A percentile compares a stretch with the other conserved stretches of the same genome.
Evolutionary conservation across 2,888 invertebrate genomes (phyloP).

Genomic region (Nephrotoma guestfalica): DNA sequence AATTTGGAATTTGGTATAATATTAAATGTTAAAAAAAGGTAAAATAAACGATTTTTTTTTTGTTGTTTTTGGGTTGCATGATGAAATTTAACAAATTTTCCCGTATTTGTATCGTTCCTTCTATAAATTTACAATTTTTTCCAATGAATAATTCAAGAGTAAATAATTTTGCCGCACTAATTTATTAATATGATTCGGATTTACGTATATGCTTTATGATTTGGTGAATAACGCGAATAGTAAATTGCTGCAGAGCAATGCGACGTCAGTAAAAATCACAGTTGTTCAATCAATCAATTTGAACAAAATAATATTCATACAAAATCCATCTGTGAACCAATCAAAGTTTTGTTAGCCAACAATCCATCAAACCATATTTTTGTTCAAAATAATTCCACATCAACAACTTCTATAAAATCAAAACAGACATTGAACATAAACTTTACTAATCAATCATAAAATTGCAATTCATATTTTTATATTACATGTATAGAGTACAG

Average conservation of each 20-base stretch:
- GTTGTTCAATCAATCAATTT: background rate
- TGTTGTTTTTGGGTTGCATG: background rate
- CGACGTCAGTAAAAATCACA: background rate
- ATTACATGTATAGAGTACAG: background rate
- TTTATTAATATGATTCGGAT: background rate
- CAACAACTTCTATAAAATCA: background rate
- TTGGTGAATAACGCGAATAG: background rate
- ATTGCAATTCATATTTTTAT: background rate
- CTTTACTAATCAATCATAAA: background rate
- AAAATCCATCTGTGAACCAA: background rate
- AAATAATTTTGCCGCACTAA: background rate
- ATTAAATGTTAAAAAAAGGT: background rate
- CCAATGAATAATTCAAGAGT: background rate
- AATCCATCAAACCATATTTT: background rate
- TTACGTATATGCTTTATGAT: background rate
- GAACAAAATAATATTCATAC: background rate
- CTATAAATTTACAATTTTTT: background rate
- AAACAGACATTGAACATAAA: background rate
- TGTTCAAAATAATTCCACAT: background rate
- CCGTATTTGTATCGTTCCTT: background rate
- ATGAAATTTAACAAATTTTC: background rate
- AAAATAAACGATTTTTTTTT: background rate
- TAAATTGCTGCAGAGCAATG: background rate
- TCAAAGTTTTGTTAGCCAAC: background rate
- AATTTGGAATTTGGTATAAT: background rate